Evolutionary conservation across 2,113 vertebrate species (phyloP).

Genomic region (Lepisosteus oculatus): DNA sequence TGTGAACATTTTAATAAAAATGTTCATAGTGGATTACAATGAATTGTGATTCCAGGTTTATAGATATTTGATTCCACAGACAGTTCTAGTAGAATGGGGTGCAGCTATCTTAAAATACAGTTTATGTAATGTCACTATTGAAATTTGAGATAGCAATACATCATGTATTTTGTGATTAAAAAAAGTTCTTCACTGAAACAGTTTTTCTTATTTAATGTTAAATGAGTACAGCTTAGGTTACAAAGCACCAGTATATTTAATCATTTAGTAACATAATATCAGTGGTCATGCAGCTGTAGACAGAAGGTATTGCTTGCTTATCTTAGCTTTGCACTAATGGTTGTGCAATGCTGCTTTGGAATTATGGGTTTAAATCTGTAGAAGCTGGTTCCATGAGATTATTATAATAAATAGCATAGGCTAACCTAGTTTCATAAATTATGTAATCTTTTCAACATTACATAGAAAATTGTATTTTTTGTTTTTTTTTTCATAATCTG

Average conservation of each 20-base stretch:
- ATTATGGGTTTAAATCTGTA: background rate
- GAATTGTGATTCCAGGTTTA: no score
- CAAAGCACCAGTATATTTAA: background rate
- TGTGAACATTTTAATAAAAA: no score
- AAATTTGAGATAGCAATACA: background rate
- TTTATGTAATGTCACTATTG: background rate
- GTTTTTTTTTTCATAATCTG: background rate
- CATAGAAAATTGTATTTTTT: slow-evolving; percentile 1
- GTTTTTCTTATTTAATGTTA: slow-evolving; percentile 6
- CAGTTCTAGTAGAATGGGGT: no score
- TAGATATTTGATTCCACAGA: no score
- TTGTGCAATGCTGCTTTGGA: background rate
- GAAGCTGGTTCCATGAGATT: background rate
- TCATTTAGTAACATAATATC: background rate
- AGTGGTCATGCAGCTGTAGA: background rate
- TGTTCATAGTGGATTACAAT: no score
- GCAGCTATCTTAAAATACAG: no score
- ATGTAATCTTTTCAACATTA: background rate
- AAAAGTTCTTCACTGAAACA: background rate
- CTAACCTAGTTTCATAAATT: background rate
- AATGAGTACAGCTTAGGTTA: slow-evolving; percentile 11
- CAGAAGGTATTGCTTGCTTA: background rate
- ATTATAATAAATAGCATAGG: background rate
- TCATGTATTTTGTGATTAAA: background rate
- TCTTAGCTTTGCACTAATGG: background rate